Percentiles rank a stretch among this genome's conserved stretches.
Conservation (phyloP, 2,888 invertebrate species). For the Agriopis marginaria region DNA sequence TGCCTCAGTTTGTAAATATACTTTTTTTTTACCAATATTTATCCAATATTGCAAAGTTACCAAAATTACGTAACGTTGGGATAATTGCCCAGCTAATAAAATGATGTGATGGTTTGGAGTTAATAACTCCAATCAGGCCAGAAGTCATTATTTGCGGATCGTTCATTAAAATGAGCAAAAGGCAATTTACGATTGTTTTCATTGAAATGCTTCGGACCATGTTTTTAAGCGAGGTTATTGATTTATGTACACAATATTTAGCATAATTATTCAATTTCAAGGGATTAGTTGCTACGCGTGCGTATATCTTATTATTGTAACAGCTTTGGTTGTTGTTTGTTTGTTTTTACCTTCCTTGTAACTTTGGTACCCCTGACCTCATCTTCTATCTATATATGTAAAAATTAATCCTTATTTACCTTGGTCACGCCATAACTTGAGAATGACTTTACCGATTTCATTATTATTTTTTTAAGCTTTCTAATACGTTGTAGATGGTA, state of each 20-base stretch:
- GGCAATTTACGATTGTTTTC: background rate
- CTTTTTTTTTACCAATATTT: background rate
- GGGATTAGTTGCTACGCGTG: background rate
- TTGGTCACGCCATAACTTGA: too few species aligned
- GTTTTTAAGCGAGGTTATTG: background rate
- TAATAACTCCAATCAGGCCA: slow-evolving; percentile 16
- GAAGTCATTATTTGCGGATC: slow-evolving; percentile 36
- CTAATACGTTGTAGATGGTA: too few species aligned
- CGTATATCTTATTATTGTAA: background rate
- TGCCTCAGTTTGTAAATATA: background rate
- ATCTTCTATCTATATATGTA: too few species aligned
- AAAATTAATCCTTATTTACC: too few species aligned
- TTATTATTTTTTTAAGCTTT: too few species aligned
- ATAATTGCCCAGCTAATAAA: slow-evolving; percentile 31
- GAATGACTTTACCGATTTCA: too few species aligned
- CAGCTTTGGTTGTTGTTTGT: background rate
- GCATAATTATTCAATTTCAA: slow-evolving; percentile 1
- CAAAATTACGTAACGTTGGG: slow-evolving; percentile 7
- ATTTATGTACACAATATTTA: slow-evolving; percentile 1
- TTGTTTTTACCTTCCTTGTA: background rate
- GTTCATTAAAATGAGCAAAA: slow-evolving; percentile 11
- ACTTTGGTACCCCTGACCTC: background rate
- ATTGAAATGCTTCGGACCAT: background rate
- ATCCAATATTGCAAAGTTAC: background rate
- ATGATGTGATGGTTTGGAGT: slow-evolving; percentile 12